Evolutionary conservation across 2,888 invertebrate genomes (phyloP), one percentile per base, ranked within the genome.

Genomic region (Nasonovia ribisnigri): DNA sequence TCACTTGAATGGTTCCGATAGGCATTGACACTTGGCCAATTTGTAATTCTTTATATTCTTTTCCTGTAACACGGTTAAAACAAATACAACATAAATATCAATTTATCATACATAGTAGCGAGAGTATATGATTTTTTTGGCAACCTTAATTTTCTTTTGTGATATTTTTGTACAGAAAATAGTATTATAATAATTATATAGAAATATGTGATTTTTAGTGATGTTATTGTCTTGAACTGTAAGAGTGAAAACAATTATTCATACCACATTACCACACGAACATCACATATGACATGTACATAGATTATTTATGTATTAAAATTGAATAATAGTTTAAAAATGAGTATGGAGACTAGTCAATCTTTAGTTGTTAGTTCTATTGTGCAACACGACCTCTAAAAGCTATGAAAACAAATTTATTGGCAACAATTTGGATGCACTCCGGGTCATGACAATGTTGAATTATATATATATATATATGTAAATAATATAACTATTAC

Each of bases 11-110:
- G 5, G 97, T 98, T 16, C 99, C 99, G 94, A 98, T 97, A 0
- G 98, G 98, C 29, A 98, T 98, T 95, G 97, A 97, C 16, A 99
- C 97, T 95, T 98, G 97, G 26, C 99, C 99, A 84, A 99, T 97
- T 95, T 97, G 97, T 77, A 98, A 97, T 95, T 97, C 97, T 95
- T 98, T 98, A 95, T 97, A 97, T 94, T 97, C 98, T 95, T 98
- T 98, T 94, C 98, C 98, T 96, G 96, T 95, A 95, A 95, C 67
- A 94, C 26, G n/a, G 36, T 77, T 57, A 43, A 88, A 87, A 89
- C 36, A 89, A 90, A 93, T 90, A 20, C 67, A 92, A 92, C 67
- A 88, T 54, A 67, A 88, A 92, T 77, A 92, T 77, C 3, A 77
- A 57, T 89, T 54, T 43, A 57, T 57, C 57, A 90, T 57, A 51